Evolutionary conservation across 1,140 invertebrate genomes (phyloP), one percentile per base, ranked within the genome.

Genomic region (Nymphalis io): DNA sequence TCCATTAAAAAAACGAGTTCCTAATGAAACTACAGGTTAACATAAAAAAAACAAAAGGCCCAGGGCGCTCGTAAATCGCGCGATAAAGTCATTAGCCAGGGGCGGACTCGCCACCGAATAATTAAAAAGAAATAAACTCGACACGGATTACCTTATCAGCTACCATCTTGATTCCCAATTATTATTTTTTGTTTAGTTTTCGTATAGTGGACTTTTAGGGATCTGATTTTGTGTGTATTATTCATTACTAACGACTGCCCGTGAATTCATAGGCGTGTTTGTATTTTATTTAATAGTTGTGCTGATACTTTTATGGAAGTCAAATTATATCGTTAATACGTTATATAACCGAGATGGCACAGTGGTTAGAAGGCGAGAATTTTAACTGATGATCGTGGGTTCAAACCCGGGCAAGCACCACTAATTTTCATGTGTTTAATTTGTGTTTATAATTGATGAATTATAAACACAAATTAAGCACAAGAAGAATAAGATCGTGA

Each of bases 121-220:
- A 91, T 91, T 89, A 88, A 91, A 90, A 91, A 88, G 87, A 90
- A 90, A 91, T 90, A 89, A 85, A 79, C 77, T 80, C 86, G 85
- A 83, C 85, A 88, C 85, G 84, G 85, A 85, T 89, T 87, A 85
- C 78, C 70, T 81, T 91, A 91, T 91, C 89, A 74, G 72, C 65
- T 72, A 72, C 70, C 71, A 88, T 87, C 84, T 85, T 72, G 72
- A 69, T 71, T 74, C 74, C 70, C 78, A 78, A 80, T 83, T 79
- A 73, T 61, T 66, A 65, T 55, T 71, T 67, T 60, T 18, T 65
- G 62, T 70, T 60, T 46, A 65, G 21, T 60, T 70, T 60, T 60
- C 18, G 20, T 59, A 33, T 44, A 46, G 16, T 21, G 6, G 42
- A 62, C 42, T 70, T 70, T 64, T 51, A 61, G 21, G 60, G 21